A percentile compares a stretch with the other conserved stretches of the same genome.
phyloP scores from a whole-genome alignment of 2,888 invertebrate genomes.

The Miltochrista miniata region DNA sequence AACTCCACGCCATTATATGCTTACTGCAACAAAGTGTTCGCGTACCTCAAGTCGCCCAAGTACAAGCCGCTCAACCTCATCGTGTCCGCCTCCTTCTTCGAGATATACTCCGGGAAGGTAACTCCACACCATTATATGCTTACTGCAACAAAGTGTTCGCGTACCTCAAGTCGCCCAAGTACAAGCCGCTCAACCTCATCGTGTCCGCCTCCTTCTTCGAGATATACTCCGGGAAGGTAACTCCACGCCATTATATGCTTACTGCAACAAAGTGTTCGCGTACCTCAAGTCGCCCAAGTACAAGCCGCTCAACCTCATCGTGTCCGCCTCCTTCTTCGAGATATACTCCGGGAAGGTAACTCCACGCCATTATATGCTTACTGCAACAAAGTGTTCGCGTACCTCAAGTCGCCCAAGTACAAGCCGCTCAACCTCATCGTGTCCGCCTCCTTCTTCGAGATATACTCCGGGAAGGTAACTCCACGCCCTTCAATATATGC shows the following conservation, averaged over 20 bases:
- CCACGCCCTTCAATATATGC: too few relatives aligned
- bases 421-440: slow-evolving; percentile 93
- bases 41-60: slow-evolving; percentile 90
- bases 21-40: too few relatives aligned
- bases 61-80: slow-evolving; percentile 93
- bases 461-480: slow-evolving; percentile 98
- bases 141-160: too few relatives aligned
- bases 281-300: slow-evolving; percentile 92
- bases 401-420: slow-evolving; percentile 92
- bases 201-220: slow-evolving; percentile 99
- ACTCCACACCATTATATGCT: too few relatives aligned
- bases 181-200: slow-evolving; percentile 92
- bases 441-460: slow-evolving; percentile 99
- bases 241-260: too few relatives aligned
- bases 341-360: slow-evolving; percentile 98
- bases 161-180: slow-evolving; percentile 91
- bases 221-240: slow-evolving; percentile 98
- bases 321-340: slow-evolving; percentile 99
- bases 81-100: slow-evolving; percentile 98
- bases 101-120: slow-evolving; percentile 99
- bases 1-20: too few relatives aligned
- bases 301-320: slow-evolving; percentile 92
- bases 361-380: too few relatives aligned
- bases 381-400: slow-evolving; percentile 96
- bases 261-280: too few relatives aligned